These are phyloP conservation scores for Novumbra hubbsi DNA, from an alignment of 2,797 vertebrate genomes.

Conservation along the genomic window DNA sequence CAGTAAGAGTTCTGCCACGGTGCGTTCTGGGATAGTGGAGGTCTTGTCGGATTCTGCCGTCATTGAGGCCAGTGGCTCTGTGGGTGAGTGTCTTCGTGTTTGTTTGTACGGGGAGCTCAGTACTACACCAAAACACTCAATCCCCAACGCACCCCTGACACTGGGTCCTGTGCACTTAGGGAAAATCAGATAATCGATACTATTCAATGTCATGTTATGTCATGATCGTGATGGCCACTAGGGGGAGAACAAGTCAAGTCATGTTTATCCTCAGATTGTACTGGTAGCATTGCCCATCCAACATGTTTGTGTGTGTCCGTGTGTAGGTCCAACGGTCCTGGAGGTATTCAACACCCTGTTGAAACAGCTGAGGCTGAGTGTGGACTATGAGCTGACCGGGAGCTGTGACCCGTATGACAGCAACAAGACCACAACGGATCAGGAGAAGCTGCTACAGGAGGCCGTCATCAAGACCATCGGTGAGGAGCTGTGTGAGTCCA, in stretches of 20 bases:
- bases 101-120: not conserved
- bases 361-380: slow-evolving; percentile 85
- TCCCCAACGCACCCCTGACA: not conserved
- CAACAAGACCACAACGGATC: slow-evolving; percentile 69
- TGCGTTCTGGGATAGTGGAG: slow-evolving; percentile 86
- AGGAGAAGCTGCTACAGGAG: slow-evolving; percentile 87
- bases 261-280: not conserved
- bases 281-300: not conserved
- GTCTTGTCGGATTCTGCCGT: slow-evolving; percentile 86
- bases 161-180: not conserved
- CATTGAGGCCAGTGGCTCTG: slow-evolving; percentile 84
- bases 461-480: slow-evolving; percentile 88
- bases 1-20: slow-evolving; percentile 79
- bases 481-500: slow-evolving; percentile 39
- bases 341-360: slow-evolving; percentile 90
- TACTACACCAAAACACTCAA: not conserved
- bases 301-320: not conserved
- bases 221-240: not conserved
- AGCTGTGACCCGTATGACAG: slow-evolving; percentile 73
- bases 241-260: not conserved
- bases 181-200: no score
- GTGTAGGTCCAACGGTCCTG: slow-evolving; percentile 84
- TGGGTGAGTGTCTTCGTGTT: slow-evolving; percentile 72
- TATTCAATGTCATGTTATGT: no score
- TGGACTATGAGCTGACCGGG: slow-evolving; percentile 86